These are phyloP conservation scores for Hirtodrosophila cameraria DNA, from an alignment of 2,888 invertebrate genomes.

Conservation along the genomic window DNA sequence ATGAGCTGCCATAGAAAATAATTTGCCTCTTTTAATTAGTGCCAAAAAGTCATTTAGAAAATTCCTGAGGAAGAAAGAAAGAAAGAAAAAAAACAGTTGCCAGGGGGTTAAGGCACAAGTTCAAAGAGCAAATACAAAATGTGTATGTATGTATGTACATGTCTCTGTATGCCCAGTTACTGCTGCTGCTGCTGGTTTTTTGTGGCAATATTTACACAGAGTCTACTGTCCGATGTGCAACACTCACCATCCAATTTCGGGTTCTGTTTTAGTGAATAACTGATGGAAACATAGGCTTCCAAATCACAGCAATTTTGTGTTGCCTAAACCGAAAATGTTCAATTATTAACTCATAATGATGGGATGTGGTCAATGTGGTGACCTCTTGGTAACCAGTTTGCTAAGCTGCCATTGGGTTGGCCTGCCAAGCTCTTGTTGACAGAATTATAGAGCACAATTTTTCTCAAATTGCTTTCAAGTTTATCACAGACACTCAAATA, in stretches of 20 bases:
- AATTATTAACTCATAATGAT: slow-evolving; percentile 62
- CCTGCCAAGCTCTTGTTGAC: slow-evolving; percentile 9
- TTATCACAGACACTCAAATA: slow-evolving; percentile 13
- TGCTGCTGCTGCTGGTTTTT: slow-evolving; percentile 23
- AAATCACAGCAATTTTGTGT: slow-evolving; percentile 44
- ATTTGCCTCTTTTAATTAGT: slow-evolving; percentile 81
- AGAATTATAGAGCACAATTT: slow-evolving; percentile 45
- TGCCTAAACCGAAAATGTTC: slow-evolving; percentile 47
- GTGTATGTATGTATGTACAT: slow-evolving; percentile 16
- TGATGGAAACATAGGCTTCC: not conserved
- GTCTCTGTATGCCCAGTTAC: slow-evolving; percentile 2
- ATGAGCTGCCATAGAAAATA: slow-evolving; percentile 61
- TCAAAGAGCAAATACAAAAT: slow-evolving; percentile 47
- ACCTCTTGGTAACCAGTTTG: slow-evolving; percentile 2
- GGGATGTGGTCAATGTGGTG: slow-evolving; percentile 2
- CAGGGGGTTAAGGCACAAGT: slow-evolving; percentile 32
- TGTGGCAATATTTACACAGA: slow-evolving; percentile 49
- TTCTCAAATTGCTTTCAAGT: slow-evolving; percentile 50
- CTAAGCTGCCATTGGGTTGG: slow-evolving; percentile 13
- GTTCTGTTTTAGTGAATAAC: not conserved
- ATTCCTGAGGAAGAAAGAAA: slow-evolving; percentile 26
- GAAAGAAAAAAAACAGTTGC: slow-evolving; percentile 7
- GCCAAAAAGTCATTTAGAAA: slow-evolving; percentile 78
- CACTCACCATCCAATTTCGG: not conserved
- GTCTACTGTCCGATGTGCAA: slow-evolving; percentile 6